These are phyloP conservation scores for Lasioglossum leucozonium DNA, from an alignment of 2,888 invertebrate genomes.

Conservation along the genomic window DNA sequence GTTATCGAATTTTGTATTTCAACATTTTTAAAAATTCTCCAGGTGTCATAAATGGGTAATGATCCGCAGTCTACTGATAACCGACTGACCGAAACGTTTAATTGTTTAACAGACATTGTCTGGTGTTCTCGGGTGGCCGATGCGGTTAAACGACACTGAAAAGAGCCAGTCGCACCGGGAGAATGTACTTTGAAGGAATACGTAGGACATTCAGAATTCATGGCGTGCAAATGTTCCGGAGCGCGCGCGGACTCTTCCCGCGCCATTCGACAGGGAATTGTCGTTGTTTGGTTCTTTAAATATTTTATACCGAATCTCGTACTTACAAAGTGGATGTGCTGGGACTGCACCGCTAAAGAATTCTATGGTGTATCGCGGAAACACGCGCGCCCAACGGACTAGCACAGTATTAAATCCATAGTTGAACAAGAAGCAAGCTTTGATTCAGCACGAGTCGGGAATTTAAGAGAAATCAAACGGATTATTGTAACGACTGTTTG, in stretches of 20 bases:
- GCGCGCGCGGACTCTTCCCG: slow-evolving; percentile 10
- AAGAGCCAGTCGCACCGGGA: neutral
- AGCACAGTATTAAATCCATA: neutral
- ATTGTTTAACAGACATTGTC: slow-evolving; percentile 33
- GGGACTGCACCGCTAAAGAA: neutral
- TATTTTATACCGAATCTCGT: slow-evolving; percentile 29
- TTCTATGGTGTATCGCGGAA: slow-evolving; percentile 1
- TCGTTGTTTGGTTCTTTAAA: slow-evolving; percentile 49
- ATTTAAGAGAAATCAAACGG: neutral
- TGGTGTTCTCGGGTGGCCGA: neutral
- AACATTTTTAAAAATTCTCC: too few relatives aligned
- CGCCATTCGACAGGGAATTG: slow-evolving; percentile 37
- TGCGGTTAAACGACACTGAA: slow-evolving; percentile 23
- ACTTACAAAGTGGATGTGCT: neutral
- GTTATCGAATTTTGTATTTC: too few relatives aligned
- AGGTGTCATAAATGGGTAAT: too few relatives aligned
- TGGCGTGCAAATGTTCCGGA: slow-evolving; percentile 38
- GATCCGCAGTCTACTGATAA: too few relatives aligned
- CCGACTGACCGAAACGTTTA: slow-evolving; percentile 12
- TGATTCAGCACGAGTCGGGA: neutral
- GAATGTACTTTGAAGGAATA: slow-evolving; percentile 11
- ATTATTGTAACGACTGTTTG: neutral
- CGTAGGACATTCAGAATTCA: slow-evolving; percentile 31
- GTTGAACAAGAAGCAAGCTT: neutral
- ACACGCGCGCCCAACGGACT: neutral